These are phyloP conservation scores for Nylanderia fulva DNA, from an alignment of 1,140 invertebrate species.

Conservation along the genomic window DNA sequence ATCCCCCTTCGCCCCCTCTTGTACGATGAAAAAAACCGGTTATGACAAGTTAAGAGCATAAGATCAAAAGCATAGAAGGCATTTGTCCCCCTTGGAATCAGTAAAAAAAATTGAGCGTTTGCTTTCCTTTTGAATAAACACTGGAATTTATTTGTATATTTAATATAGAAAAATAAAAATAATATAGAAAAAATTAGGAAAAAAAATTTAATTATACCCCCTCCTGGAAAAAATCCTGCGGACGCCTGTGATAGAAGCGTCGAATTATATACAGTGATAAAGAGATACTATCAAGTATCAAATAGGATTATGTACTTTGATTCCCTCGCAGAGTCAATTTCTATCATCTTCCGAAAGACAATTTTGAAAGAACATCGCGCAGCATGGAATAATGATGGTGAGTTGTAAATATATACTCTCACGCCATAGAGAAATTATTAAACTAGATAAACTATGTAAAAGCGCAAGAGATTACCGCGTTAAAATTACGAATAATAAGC, in stretches of 20 bases:
- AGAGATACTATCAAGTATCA: neutral
- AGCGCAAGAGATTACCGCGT: neutral
- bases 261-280: neutral
- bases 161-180: too few species aligned
- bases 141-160: too few species aligned
- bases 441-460: constrained; percentile 27
- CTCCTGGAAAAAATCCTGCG: too few species aligned
- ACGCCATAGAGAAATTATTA: neutral
- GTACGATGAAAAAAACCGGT: neutral
- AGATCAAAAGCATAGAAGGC: neutral
- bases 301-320: neutral
- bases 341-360: neutral
- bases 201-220: too few species aligned
- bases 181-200: too few species aligned
- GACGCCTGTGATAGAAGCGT: too few species aligned
- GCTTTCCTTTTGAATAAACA: too few species aligned
- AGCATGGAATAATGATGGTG: neutral
- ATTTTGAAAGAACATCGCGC: constrained; percentile 8
- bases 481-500: constrained; percentile 50
- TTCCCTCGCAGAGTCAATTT: neutral
- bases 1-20: too few species aligned
- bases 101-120: too few species aligned
- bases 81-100: too few species aligned
- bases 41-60: neutral
- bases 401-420: neutral